Evolutionary conservation across 2,888 invertebrate genomes (phyloP).

Genomic region (Cephus rjabovi): DNA sequence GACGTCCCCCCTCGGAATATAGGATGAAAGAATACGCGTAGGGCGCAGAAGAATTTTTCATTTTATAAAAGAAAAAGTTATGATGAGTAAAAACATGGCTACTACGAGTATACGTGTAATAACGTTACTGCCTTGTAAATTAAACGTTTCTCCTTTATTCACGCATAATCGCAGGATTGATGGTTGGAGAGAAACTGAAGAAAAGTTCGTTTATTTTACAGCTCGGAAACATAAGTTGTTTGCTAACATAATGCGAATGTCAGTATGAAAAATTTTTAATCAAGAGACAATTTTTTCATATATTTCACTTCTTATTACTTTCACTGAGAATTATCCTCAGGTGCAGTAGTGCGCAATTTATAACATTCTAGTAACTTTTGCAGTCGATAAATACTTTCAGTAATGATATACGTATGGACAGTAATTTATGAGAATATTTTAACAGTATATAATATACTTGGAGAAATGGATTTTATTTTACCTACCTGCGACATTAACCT

Average conservation of each 20-base stretch:
- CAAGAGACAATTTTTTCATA: no score
- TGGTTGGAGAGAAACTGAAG: background rate
- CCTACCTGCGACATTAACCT: constrained; percentile 49
- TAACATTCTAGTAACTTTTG: no score
- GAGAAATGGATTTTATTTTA: background rate
- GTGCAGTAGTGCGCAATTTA: no score
- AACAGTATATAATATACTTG: background rate
- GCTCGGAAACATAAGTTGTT: background rate
- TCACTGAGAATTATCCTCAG: no score
- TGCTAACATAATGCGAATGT: no score
- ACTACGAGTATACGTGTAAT: background rate
- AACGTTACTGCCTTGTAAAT: background rate
- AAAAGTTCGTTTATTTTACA: background rate
- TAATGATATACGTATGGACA: no score
- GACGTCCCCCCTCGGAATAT: background rate
- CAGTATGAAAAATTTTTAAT: no score
- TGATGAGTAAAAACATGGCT: background rate
- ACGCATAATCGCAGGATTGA: background rate
- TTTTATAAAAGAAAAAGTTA: background rate
- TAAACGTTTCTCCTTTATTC: background rate
- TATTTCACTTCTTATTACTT: no score
- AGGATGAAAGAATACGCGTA: background rate
- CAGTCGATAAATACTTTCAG: no score
- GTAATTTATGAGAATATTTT: no score
- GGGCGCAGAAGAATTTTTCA: background rate